These are phyloP conservation scores for Macrophya alboannulata DNA, from an alignment of 2,888 invertebrate species.

Conservation along the genomic window DNA sequence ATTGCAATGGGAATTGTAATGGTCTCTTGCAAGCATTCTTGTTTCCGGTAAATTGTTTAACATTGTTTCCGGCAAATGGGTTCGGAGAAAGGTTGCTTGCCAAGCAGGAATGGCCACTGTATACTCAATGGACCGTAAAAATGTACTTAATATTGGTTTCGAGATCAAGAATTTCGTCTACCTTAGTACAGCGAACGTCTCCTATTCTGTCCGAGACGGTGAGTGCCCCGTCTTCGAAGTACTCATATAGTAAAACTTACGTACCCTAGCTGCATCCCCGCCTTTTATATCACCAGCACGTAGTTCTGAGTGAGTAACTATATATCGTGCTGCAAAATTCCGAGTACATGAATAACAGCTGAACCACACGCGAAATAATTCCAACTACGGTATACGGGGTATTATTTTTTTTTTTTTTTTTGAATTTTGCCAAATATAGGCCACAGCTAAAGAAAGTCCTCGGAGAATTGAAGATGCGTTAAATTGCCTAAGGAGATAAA, in stretches of 20 bases:
- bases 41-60: slow-evolving; percentile 55
- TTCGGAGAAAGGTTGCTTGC: slow-evolving; percentile 37
- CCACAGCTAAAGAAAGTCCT: not conserved
- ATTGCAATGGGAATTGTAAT: slow-evolving; percentile 54
- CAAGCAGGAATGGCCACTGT: slow-evolving; percentile 16
- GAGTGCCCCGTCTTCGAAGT: not conserved
- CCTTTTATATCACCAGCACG: not conserved
- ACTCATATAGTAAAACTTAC: slow-evolving; percentile 1
- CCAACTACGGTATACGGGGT: too few relatives aligned
- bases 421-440: slow-evolving; percentile 10
- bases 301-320: slow-evolving; percentile 6
- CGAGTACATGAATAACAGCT: not conserved
- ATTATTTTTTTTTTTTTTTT: not conserved
- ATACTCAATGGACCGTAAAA: slow-evolving; percentile 46
- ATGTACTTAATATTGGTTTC: slow-evolving; percentile 48
- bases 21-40: slow-evolving; percentile 47
- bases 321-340: not conserved
- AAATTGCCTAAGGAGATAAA: slow-evolving; percentile 19
- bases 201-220: not conserved
- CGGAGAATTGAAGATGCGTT: slow-evolving; percentile 28
- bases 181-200: not conserved
- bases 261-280: not conserved
- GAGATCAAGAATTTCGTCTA: slow-evolving; percentile 41
- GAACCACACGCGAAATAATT: not conserved
- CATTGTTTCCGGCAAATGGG: slow-evolving; percentile 53